phyloP scores from a whole-genome alignment of 1,140 invertebrate species.

The Neotoxoptera formosana region DNA sequence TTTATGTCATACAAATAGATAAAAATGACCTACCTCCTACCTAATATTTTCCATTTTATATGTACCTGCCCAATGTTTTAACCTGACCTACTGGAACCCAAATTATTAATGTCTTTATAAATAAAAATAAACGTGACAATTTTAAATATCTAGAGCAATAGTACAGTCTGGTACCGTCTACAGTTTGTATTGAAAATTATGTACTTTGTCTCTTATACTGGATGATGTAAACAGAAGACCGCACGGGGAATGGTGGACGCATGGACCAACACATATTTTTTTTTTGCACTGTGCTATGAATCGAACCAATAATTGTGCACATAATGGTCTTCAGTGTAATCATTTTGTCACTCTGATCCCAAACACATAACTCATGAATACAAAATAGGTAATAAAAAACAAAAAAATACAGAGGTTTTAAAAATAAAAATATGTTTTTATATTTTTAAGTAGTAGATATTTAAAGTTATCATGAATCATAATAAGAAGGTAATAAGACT shows the following conservation, averaged over 20 bases:
- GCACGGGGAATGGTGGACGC: not conserved
- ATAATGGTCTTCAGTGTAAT: not conserved
- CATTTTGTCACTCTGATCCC: not conserved
- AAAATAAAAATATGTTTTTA: not conserved
- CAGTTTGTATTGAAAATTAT: not conserved
- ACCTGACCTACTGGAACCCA: too few species aligned
- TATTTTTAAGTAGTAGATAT: not conserved
- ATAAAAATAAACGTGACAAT: too few species aligned
- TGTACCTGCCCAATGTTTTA: too few species aligned
- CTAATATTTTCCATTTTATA: too few species aligned
- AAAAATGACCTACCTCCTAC: too few species aligned
- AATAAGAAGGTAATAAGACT: not conserved
- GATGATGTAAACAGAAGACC: not conserved
- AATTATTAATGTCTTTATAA: too few species aligned
- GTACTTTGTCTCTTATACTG: not conserved
- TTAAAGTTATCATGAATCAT: not conserved
- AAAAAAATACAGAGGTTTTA: not conserved
- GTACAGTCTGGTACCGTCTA: too few species aligned
- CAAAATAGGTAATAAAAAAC: not conserved
- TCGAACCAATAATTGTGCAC: not conserved
- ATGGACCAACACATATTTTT: not conserved
- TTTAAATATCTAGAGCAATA: too few species aligned
- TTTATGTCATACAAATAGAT: too few species aligned
- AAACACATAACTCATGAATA: not conserved
- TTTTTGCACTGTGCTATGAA: not conserved